These are phyloP conservation scores for Pediacus dermestoides DNA, from an alignment of 2,888 invertebrate species.

Conservation along the genomic window DNA sequence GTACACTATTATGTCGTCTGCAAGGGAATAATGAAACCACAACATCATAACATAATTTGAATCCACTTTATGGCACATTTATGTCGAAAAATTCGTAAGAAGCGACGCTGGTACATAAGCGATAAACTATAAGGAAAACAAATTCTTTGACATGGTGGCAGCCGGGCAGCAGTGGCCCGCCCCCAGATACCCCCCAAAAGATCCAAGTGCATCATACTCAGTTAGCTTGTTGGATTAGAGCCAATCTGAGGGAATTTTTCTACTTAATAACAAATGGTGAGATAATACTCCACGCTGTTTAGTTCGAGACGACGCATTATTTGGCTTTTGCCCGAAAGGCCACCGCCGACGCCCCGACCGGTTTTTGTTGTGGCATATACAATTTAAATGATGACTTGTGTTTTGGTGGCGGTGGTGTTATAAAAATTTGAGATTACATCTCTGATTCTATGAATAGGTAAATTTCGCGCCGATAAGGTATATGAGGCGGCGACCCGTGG, in stretches of 20 bases:
- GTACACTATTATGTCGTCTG: slow-evolving; percentile 19
- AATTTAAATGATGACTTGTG: slow-evolving; percentile 7
- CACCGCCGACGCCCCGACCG: no score
- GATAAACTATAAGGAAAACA: no score
- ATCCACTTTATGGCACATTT: neutral
- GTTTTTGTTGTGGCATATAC: no score
- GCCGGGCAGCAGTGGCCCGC: no score
- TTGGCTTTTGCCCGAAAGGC: slow-evolving; percentile 22
- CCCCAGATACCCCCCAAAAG: no score
- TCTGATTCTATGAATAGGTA: slow-evolving; percentile 46
- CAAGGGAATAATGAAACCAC: slow-evolving; percentile 6
- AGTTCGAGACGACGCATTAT: slow-evolving; percentile 32
- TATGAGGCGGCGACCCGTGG: slow-evolving; percentile 36
- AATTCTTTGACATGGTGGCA: no score
- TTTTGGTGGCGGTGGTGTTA: no score
- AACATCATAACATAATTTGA: slow-evolving; percentile 3
- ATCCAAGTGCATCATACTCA: no score
- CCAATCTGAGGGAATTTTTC: slow-evolving; percentile 41
- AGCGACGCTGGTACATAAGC: no score
- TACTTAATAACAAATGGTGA: slow-evolving; percentile 36
- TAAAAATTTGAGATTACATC: slow-evolving; percentile 23
- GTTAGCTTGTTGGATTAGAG: slow-evolving; percentile 45
- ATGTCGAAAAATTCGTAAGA: slow-evolving; percentile 7
- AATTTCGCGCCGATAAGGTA: slow-evolving; percentile 31
- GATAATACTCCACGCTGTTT: slow-evolving; percentile 38